phyloP scores from a whole-genome alignment of 2,888 invertebrate species.

The Perdita meconis region DNA sequence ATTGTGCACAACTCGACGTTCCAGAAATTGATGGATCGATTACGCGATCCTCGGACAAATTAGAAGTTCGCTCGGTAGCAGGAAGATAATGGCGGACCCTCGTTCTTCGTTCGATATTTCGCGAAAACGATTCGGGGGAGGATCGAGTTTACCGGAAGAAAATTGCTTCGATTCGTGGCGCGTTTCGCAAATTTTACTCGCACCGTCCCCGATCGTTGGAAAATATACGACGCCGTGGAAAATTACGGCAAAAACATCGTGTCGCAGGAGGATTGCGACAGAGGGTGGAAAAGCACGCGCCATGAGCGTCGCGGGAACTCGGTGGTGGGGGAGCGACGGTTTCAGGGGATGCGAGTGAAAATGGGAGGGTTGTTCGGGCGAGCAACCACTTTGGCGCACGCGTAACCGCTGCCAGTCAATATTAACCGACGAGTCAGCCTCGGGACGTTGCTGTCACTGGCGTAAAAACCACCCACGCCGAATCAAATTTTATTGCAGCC shows the following conservation, averaged over 20 bases:
- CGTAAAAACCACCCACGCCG: slow-evolving; percentile 58
- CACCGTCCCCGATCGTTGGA: not conserved
- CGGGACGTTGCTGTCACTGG: slow-evolving; percentile 60
- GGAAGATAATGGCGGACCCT: slow-evolving; percentile 1
- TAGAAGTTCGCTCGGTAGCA: slow-evolving; percentile 18
- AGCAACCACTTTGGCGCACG: slow-evolving; percentile 80
- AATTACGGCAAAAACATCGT: slow-evolving; percentile 43
- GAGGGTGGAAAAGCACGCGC: slow-evolving; percentile 57
- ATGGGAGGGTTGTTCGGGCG: slow-evolving; percentile 72
- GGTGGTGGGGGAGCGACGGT: slow-evolving; percentile 55
- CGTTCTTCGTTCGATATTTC: not conserved
- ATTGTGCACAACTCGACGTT: slow-evolving; percentile 35
- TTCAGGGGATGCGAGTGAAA: slow-evolving; percentile 66
- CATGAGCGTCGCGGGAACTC: slow-evolving; percentile 56
- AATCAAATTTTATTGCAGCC: slow-evolving; percentile 16
- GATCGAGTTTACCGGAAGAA: not conserved
- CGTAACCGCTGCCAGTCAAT: slow-evolving; percentile 82
- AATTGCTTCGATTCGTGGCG: too few species aligned
- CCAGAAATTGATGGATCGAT: slow-evolving; percentile 45
- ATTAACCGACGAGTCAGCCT: slow-evolving; percentile 77
- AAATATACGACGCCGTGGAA: not conserved
- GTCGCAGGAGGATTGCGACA: slow-evolving; percentile 52
- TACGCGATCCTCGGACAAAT: slow-evolving; percentile 41
- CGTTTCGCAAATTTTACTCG: too few species aligned
- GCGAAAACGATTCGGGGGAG: not conserved